Percentiles rank a stretch among this genome's conserved stretches.
These are phyloP conservation scores for Alcis repandata DNA, from an alignment of 2,888 invertebrate species.

Conservation along the genomic window DNA sequence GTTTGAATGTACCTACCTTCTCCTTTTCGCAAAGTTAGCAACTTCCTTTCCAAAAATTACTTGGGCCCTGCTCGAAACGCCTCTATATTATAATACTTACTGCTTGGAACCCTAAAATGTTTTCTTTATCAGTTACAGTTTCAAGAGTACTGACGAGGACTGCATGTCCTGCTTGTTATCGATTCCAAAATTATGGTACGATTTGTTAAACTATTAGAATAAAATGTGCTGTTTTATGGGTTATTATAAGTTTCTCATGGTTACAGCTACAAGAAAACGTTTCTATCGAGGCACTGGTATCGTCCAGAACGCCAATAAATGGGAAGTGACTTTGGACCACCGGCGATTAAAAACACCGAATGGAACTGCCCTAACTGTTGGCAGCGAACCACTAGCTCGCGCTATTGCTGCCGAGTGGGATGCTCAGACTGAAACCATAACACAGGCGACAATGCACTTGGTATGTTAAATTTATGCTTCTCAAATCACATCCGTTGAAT, in stretches of 20 bases:
- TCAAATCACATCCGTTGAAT: neutral
- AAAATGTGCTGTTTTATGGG: neutral
- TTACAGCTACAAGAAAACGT: conserved; percentile 87
- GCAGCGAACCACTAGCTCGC: conserved; percentile 95
- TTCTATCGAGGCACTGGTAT: conserved; percentile 92
- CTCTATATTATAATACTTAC: no score
- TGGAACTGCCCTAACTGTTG: conserved; percentile 91
- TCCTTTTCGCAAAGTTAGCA: no score
- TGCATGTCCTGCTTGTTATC: conserved; percentile 54
- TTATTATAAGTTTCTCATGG: neutral
- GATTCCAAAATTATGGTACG: conserved; percentile 67
- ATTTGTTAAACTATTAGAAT: conserved; percentile 35
- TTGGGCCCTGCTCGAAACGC: no score
- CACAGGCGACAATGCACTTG: conserved; percentile 95
- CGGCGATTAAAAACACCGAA: conserved; percentile 96
- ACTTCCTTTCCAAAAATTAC: no score
- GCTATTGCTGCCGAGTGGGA: conserved; percentile 98
- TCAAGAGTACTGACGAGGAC: conserved; percentile 49
- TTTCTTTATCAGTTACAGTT: conserved; percentile 49
- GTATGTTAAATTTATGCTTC: conserved; percentile 81
- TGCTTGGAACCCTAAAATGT: conserved; percentile 47
- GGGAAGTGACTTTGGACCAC: conserved; percentile 96
- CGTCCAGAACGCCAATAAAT: conserved; percentile 89
- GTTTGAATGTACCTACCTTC: no score
- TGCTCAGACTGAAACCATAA: conserved; percentile 92